Conservation (phyloP, 2,797 vertebrate genomes). For the Heliangelus exortis region DNA sequence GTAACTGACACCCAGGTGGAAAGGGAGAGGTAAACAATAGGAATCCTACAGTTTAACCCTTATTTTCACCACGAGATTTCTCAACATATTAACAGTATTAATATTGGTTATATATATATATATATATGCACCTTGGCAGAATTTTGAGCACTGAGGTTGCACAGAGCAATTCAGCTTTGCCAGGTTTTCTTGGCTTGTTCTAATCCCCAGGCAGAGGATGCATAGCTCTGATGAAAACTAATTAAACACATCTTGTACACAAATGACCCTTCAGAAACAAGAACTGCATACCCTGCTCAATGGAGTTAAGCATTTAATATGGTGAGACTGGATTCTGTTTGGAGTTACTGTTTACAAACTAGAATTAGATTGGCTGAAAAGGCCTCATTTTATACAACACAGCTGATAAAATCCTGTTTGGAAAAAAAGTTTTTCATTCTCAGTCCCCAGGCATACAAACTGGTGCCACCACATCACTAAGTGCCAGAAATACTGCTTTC, state of each 20-base stretch:
- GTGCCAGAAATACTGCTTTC: neutral
- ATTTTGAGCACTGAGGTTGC: neutral
- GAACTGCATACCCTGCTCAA: neutral
- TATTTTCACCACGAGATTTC: neutral
- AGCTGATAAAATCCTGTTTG: neutral
- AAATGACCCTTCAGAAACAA: conserved; percentile 16
- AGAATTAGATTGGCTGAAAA: neutral
- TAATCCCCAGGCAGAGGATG: neutral
- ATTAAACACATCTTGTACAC: conserved; percentile 10
- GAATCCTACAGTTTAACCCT: neutral
- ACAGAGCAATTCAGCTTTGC: neutral
- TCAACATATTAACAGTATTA: neutral
- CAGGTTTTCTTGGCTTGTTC: conserved; percentile 9
- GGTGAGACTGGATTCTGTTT: neutral
- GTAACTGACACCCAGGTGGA: neutral
- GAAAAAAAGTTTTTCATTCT: neutral
- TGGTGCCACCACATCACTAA: neutral
- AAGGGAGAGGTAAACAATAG: neutral
- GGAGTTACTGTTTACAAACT: neutral
- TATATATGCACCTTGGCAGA: neutral
- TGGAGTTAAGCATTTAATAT: neutral
- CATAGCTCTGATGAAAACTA: conserved; percentile 2
- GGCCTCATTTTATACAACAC: neutral
- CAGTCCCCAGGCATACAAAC: neutral
- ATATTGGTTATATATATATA: neutral